A percentile compares a stretch with the other conserved stretches of the same genome.
These are phyloP conservation scores for Entomyzon cyanotis DNA, from an alignment of 2,113 vertebrate species.

Conservation along the genomic window DNA sequence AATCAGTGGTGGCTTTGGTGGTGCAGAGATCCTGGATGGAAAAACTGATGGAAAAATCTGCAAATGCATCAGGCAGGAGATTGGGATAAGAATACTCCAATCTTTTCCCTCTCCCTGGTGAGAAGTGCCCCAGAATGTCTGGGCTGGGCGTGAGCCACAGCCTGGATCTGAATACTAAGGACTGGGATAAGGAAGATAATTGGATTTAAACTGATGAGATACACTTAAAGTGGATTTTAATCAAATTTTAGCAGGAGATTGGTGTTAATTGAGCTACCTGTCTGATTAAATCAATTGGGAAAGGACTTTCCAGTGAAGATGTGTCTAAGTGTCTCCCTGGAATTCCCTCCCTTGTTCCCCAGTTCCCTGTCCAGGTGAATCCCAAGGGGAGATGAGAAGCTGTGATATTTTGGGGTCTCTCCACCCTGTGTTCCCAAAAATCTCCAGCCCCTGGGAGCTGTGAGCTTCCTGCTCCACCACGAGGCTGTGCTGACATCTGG, in stretches of 20 bases:
- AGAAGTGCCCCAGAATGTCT: rapidly evolving
- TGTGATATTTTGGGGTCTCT: rapidly evolving
- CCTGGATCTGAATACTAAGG: not conserved
- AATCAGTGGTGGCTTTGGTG: not conserved
- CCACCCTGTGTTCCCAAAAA: too few relatives aligned
- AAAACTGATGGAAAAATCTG: not conserved
- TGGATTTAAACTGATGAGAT: not conserved
- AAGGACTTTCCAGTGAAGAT: too few relatives aligned
- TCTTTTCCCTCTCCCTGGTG: not conserved
- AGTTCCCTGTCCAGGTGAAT: not conserved
- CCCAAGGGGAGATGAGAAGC: rapidly evolving
- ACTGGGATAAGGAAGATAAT: not conserved
- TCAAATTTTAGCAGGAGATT: not conserved
- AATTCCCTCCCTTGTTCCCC: not conserved
- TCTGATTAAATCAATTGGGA: not conserved
- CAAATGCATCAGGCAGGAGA: too few relatives aligned
- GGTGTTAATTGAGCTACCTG: not conserved
- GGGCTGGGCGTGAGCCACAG: not conserved
- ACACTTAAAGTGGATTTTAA: not conserved
- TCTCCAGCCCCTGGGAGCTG: not conserved
- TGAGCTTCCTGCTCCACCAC: rapidly evolving
- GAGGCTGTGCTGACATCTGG: constrained; percentile 25
- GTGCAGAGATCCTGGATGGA: rapidly evolving
- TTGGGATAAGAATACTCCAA: not conserved
- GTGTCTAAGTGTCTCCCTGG: too few relatives aligned